phyloP scores from a whole-genome alignment of 2,113 vertebrate genomes.

The Castor canadensis region DNA sequence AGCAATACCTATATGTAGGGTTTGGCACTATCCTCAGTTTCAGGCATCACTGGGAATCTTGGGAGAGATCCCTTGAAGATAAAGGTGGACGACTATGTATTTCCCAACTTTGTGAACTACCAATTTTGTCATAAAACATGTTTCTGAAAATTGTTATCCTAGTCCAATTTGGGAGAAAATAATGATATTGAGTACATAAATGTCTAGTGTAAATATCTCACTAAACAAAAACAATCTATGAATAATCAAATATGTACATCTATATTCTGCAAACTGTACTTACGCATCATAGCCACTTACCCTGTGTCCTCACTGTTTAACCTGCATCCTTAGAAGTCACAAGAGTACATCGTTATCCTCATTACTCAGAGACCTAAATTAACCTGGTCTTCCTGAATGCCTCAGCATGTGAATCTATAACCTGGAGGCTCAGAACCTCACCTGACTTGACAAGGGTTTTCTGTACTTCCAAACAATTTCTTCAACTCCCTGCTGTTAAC shows the following conservation, averaged over 20 bases:
- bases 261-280: neutral
- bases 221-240: neutral
- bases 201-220: neutral
- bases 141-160: slow-evolving; percentile 38
- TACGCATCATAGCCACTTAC: neutral
- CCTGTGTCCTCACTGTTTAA: neutral
- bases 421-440: neutral
- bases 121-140: neutral
- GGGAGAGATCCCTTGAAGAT: neutral
- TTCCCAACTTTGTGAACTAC: neutral
- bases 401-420: neutral
- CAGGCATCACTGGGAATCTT: neutral
- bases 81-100: neutral
- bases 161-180: neutral
- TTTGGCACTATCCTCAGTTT: neutral
- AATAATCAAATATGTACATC: neutral
- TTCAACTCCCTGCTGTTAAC: neutral
- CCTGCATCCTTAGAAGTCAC: neutral
- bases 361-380: neutral
- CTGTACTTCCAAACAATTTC: neutral
- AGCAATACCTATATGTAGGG: neutral
- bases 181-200: neutral
- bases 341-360: neutral
- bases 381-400: neutral
- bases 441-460: neutral